phyloP scores from a whole-genome alignment of 1,140 invertebrate genomes.

The Kradibia gibbosae region DNA sequence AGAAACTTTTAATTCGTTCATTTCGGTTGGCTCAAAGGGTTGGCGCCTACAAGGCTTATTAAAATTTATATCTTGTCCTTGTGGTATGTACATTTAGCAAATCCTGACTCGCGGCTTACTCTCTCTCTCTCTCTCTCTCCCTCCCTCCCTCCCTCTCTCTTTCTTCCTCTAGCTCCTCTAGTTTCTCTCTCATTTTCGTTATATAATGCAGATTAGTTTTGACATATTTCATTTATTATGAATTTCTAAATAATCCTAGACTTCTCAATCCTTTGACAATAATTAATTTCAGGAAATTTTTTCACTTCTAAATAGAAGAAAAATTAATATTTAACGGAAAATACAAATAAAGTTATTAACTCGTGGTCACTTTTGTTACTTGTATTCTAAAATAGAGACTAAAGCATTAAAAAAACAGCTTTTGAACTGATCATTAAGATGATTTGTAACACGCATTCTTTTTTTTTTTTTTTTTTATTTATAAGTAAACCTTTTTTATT shows the following conservation, averaged over 20 bases:
- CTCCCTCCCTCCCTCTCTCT: neutral
- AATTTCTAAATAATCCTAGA: constrained; percentile 33
- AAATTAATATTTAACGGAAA: no score
- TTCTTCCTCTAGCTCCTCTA: constrained; percentile 1
- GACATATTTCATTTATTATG: no score
- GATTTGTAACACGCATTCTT: no score
- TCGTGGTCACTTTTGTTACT: no score
- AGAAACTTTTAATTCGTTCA: constrained; percentile 71
- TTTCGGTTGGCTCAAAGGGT: constrained; percentile 67
- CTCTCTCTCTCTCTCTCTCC: neutral
- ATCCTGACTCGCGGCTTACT: neutral
- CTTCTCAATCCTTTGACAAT: no score
- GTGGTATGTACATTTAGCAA: neutral
- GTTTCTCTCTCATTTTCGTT: neutral
- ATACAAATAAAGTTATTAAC: no score
- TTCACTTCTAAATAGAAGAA: no score
- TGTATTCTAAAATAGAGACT: no score
- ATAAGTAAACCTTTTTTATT: neutral
- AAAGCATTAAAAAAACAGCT: no score
- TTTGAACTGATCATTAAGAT: no score
- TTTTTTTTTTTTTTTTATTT: constrained; percentile 8
- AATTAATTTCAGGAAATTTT: no score
- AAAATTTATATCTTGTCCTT: constrained; percentile 64
- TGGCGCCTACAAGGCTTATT: constrained; percentile 62
- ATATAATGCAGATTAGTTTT: neutral